Evolutionary conservation across 2,888 invertebrate species (phyloP), one percentile per base, ranked within the genome.

Genomic region (Melieria omissa): DNA sequence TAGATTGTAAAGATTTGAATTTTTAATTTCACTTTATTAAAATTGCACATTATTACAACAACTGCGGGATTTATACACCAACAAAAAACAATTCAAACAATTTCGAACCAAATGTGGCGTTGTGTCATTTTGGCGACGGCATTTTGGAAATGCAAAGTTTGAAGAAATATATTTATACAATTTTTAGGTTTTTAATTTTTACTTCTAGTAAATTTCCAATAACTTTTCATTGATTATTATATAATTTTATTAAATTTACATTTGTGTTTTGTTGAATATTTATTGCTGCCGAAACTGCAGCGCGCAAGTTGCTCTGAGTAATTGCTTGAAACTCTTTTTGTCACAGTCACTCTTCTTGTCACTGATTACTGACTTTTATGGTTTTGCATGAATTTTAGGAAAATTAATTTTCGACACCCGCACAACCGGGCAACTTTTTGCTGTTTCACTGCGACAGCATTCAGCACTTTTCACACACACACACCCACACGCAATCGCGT

Each of bases 11-110:
- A 29, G 29, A 29, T 29, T 29, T 3, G 2, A 29, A 29, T 58
- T 58, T 58, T 58, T 8, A 58, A 58, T 58, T 58, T 58, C n/a
- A 58, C 58, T 58, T 58, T 58, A 58, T 41, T 58, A 41, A 58
- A 58, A 41, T 14, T 58, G 10, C 6, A 41, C 58, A 58, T 58
- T 16, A 4, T 58, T 58, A 41, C 6, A 16, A 16, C 4, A 3
- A 5, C 5, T 58, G n/a, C 29, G 3, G 3, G 9, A 10, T 49
- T 49, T 49, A 3, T 12, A 49, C 9, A 49, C 9, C 9, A 49
- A 49, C 9, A 3, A 49, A 49, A 49, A 49, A 49, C 9, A 9
- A 49, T 10, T 49, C 14, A 52, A 52, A 29, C 29, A 29, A 29
- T 29, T 29, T 29, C 29, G 29, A 29, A 29, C 1, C 29, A 29